phyloP scores from a whole-genome alignment of 2,888 invertebrate genomes.

The Zygogramma bicolorata region DNA sequence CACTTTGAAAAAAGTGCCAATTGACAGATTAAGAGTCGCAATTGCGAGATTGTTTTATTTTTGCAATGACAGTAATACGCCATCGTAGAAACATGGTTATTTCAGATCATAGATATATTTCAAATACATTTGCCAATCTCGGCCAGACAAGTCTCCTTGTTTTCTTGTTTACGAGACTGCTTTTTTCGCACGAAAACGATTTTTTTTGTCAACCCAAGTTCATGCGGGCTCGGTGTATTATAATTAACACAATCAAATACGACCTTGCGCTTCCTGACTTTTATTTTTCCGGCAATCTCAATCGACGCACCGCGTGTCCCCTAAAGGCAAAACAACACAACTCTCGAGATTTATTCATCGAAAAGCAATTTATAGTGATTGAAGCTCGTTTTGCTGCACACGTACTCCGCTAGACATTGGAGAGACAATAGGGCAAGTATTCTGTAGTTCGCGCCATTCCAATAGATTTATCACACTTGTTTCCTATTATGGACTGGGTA shows the following conservation, averaged over 20 bases:
- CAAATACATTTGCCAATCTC: too few relatives aligned
- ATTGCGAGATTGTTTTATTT: too few relatives aligned
- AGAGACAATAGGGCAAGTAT: conserved; percentile 17
- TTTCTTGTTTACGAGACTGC: neutral
- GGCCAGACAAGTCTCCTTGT: neutral
- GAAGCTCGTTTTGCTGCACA: conserved; percentile 25
- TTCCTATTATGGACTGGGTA: conserved; percentile 19
- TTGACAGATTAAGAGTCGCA: too few relatives aligned
- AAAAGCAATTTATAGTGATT: conserved; percentile 42
- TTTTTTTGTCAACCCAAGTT: neutral
- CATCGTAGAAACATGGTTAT: too few relatives aligned
- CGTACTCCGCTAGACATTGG: conserved; percentile 17
- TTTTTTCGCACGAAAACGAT: neutral
- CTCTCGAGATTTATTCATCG: neutral
- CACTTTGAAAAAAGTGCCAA: too few relatives aligned
- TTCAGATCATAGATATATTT: too few relatives aligned
- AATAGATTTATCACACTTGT: conserved; percentile 22
- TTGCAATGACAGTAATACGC: too few relatives aligned
- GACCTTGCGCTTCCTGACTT: neutral
- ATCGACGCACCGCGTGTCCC: neutral
- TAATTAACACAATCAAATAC: neutral
- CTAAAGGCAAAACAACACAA: neutral
- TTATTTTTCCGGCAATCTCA: neutral
- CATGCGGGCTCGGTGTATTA: neutral
- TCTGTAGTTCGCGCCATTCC: conserved; percentile 13